Base-by-base conservation (phyloP, 2,888 invertebrate genomes). In the Dorcus hopei region DNA sequence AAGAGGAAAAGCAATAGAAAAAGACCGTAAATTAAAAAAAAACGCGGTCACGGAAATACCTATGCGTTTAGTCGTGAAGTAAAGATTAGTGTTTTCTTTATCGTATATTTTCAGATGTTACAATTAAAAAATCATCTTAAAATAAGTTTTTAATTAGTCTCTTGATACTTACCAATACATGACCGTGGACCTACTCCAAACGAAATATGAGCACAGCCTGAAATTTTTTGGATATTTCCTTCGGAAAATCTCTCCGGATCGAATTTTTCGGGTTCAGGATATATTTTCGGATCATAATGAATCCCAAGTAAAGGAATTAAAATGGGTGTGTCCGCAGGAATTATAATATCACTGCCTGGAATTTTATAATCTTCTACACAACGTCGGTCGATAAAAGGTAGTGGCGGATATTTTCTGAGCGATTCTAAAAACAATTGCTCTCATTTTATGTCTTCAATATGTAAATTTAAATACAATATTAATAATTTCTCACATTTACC, bases 401-500 rank as follows among this genome's bases (percentile, higher is more conserved):
- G 11, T 45, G 49, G 19, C 16, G 58, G 58, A 48, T 58, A 58
- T 47, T 58, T 58, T 11, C 54, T 50, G 45, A 54, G 38, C 6
- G 58, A 43, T 54, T 58, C 58, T 58, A 49, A 48, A 53, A 52
- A 14, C 3, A 26, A 26, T 26, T 6, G 3, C 26, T 4, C 3
- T 26, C 6, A 33, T 33, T 33, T 33, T 33, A 33, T 33, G 7
- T 33, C 26, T 1, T 1, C 6, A 33, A 7, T 33, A 6, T 3
- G 26, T 33, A 33, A 33, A 33, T 33, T 33, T 33, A 1, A 33
- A 53, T 33, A 16, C 3, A 19, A 5, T 40, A 40, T 9, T 11
- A 33, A 42, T 19, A 19, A 19, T 19, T 19, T 19, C 19, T 19
- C 19, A 19, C 19, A 19, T 51, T 61, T 61, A 83, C 83, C 83